Conservation (phyloP, 1,140 invertebrate genomes). For the Drosophila simulans region DNA sequence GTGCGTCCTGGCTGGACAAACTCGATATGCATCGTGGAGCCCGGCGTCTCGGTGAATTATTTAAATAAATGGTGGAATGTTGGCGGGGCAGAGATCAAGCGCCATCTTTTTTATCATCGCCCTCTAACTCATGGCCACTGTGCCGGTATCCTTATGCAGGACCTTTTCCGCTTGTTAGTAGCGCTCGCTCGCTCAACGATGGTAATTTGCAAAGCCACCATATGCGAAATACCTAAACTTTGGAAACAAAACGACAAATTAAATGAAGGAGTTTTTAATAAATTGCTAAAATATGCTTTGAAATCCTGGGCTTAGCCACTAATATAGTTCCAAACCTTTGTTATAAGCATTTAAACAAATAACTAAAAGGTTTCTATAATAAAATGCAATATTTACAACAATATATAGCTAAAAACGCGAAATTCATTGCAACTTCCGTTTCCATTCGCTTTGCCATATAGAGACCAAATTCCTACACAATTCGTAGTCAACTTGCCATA, state of each 20-base stretch:
- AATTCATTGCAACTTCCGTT: too few species aligned
- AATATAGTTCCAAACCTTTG: too few species aligned
- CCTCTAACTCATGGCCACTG: slow-evolving; percentile 24
- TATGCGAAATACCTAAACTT: not conserved
- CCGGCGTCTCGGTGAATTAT: slow-evolving; percentile 55
- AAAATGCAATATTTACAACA: too few species aligned
- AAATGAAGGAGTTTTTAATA: too few species aligned
- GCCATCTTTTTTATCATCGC: slow-evolving; percentile 53
- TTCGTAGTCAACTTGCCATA: not conserved
- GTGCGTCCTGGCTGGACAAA: slow-evolving; percentile 28
- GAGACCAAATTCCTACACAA: not conserved
- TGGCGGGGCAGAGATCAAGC: slow-evolving; percentile 33
- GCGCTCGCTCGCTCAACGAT: slow-evolving; percentile 47
- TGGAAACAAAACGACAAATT: too few species aligned
- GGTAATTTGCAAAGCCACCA: slow-evolving; percentile 48
- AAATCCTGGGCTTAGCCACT: too few species aligned
- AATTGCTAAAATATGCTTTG: too few species aligned
- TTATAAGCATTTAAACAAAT: too few species aligned
- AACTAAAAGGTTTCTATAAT: too few species aligned
- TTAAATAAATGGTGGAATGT: slow-evolving; percentile 43
- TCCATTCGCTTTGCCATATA: not conserved
- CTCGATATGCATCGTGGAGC: slow-evolving; percentile 51
- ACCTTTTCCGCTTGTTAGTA: slow-evolving; percentile 34
- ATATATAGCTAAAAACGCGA: too few species aligned
- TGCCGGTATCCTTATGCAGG: not conserved